Evolutionary conservation across 35 echinoderm and acorn worm species (phyloP).

Genomic region (Chiridota heheva): DNA sequence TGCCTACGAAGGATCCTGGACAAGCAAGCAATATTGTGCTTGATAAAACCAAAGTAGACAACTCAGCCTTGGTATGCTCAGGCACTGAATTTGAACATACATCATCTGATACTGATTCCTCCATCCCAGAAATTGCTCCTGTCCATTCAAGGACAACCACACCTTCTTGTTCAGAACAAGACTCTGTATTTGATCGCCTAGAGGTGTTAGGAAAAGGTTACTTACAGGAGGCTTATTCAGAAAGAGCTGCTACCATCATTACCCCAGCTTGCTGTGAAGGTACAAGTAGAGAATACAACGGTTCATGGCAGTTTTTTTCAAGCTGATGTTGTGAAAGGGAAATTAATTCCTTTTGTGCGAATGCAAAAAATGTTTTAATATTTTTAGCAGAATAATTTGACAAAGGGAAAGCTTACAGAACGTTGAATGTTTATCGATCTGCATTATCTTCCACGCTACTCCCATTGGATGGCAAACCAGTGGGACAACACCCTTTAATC

Average conservation of each 20-base stretch:
- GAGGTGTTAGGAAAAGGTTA: constrained; percentile 17
- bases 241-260: background rate
- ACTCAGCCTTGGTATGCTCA: constrained; percentile 20
- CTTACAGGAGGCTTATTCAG: background rate
- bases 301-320: too few species aligned
- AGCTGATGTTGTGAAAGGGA: too few species aligned
- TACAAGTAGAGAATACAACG: too few species aligned
- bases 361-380: background rate
- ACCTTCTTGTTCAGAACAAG: constrained; percentile 16
- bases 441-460: background rate
- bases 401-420: too few species aligned
- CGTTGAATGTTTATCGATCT: too few species aligned
- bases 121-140: background rate
- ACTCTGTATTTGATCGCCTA: constrained; percentile 11
- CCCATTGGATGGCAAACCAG: background rate
- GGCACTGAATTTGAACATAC: background rate
- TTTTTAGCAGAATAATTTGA: constrained; percentile 4
- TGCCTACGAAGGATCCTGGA: background rate
- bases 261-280: constrained; percentile 12
- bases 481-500: background rate
- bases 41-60: constrained; percentile 11
- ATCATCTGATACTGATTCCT: background rate
- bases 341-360: constrained; percentile 18
- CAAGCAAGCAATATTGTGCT: background rate
- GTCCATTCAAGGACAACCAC: background rate